A percentile compares a stretch with the other conserved stretches of the same genome.
Conservation (phyloP, 2,797 vertebrate genomes). For the Pseudochaenichthys georgianus region DNA sequence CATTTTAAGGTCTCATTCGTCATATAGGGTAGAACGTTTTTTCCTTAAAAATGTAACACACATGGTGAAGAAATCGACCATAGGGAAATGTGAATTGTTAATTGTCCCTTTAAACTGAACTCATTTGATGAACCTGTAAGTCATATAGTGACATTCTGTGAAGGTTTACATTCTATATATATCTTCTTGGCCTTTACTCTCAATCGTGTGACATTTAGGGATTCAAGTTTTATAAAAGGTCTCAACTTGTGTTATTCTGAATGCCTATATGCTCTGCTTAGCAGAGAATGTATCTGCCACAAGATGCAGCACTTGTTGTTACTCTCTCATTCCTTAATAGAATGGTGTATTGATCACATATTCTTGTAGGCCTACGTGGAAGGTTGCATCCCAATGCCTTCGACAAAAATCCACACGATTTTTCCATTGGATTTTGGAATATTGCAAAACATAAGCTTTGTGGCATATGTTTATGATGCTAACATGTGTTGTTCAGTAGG, state of each 20-base stretch:
- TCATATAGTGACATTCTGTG: slow-evolving; percentile 41
- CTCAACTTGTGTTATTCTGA: slow-evolving; percentile 9
- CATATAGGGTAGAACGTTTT: slow-evolving; percentile 25
- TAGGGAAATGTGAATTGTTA: slow-evolving; percentile 57
- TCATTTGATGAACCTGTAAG: slow-evolving; percentile 46
- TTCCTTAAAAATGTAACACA: not conserved
- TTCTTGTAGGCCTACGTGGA: no score
- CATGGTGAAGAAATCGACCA: slow-evolving; percentile 18
- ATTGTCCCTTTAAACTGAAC: slow-evolving; percentile 41
- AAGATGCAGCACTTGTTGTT: no score
- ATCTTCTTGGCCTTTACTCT: slow-evolving; percentile 41
- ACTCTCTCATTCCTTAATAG: no score
- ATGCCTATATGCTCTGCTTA: no score
- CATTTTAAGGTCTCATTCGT: slow-evolving; percentile 39
- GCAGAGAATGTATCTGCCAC: no score
- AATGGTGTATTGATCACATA: no score
- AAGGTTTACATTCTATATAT: slow-evolving; percentile 17
- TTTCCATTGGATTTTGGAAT: no score
- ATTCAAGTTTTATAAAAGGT: slow-evolving; percentile 15
- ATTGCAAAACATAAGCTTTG: no score
- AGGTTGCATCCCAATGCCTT: no score
- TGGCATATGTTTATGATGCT: no score
- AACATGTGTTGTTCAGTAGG: no score
- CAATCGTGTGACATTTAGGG: slow-evolving; percentile 41
- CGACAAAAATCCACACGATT: no score